Base-by-base conservation (phyloP, 2,888 invertebrate genomes). In the Eumerus sabulonum region DNA sequence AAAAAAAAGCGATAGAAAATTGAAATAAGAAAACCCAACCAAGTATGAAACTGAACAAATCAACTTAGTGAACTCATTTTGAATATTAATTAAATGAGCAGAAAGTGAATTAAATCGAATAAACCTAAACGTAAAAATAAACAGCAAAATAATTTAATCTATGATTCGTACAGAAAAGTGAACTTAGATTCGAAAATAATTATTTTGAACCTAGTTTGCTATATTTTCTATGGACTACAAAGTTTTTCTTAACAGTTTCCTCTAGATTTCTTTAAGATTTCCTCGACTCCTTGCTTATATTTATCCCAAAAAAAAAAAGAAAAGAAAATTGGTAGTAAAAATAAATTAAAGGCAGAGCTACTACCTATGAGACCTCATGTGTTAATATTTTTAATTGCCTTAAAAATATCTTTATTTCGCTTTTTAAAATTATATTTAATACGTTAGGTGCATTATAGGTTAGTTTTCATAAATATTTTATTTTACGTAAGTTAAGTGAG, bases 1-100 rank as follows among this genome's bases (percentile, higher is more conserved):
- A 59, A 73, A 77, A 57, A 50, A 44, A 76, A 79, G 68, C 68
- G 68, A 60, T 68, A 68, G 68, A 19, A 19, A 64, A 70, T 59
- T 12, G 27, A 79, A 74, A 76, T 54, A 1, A 71, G 40, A 36
- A 42, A 76, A 77, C 60, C 48, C 35, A 77, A 73, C 38, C 45
- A 51, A 19, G 59, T 47, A 67, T 57, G 38, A 71, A 76, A 71
- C 53, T 67, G 73, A 72, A 68, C 74, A 79, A 77, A 63, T 77
- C 47, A 77, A 79, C 68, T 79, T 63, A 79, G 68, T 74, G 67
- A 59, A 73, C 73, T 51, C 50, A 64, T 50, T 44, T 44, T 36
- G 9, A 44, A 76, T n/a, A 40, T n/a, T 40, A n/a, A 40, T 40
- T 9, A n/a, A 77, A 73, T 77, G 73, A 77, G 50, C 38, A 48